Evolutionary conservation across 2,888 invertebrate genomes (phyloP).

Genomic region (Pristionchus maxplancki): DNA sequence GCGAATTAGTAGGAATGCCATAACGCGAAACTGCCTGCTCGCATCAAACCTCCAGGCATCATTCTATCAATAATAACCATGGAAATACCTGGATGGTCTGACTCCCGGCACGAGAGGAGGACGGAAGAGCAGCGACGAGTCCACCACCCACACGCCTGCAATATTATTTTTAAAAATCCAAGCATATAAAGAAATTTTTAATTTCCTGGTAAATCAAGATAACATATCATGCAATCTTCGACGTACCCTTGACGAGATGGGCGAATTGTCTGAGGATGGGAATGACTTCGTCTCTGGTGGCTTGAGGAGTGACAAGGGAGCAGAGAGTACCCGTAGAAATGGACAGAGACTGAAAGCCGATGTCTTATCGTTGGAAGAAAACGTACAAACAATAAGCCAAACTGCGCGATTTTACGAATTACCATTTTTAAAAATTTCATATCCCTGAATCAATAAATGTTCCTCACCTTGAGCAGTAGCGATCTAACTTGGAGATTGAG

Average conservation of each 20-base stretch:
- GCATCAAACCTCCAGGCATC: neutral
- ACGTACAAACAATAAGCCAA: neutral
- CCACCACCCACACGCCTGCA: conserved; percentile 50
- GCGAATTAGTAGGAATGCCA: neutral
- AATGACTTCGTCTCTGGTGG: neutral
- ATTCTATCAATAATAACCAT: neutral
- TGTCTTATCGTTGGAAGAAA: neutral
- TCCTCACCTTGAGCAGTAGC: conserved; percentile 36
- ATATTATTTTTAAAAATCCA: neutral
- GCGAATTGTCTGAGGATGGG: conserved; percentile 43
- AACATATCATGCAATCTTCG: neutral
- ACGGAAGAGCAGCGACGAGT: conserved; percentile 48
- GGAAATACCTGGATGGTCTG: conserved; percentile 17
- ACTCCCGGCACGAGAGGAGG: conserved; percentile 32
- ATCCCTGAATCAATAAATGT: neutral
- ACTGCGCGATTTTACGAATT: neutral
- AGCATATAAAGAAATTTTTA: neutral
- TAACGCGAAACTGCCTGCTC: neutral
- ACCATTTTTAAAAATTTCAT: neutral
- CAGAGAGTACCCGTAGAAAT: conserved; percentile 14
- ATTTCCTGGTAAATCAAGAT: too few relatives aligned
- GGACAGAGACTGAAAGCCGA: conserved; percentile 3
- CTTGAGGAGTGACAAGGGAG: conserved; percentile 13
- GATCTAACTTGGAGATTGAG: conserved; percentile 45
- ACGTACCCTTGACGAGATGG: conserved; percentile 14